These are phyloP conservation scores for Nudaria mundana DNA, from an alignment of 2,888 invertebrate genomes.

Conservation along the genomic window DNA sequence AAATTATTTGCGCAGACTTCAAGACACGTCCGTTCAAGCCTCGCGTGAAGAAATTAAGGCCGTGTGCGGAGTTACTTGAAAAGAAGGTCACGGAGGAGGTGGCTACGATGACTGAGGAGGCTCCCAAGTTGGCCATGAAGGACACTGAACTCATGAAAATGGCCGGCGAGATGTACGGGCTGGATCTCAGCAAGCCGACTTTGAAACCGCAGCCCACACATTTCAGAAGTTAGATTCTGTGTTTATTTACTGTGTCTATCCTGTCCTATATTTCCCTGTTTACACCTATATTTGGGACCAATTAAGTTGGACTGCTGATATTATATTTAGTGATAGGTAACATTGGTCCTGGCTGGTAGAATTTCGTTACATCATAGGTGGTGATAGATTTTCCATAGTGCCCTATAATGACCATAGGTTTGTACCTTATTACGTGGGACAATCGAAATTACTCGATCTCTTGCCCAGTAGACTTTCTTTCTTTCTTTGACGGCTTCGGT, in stretches of 20 bases:
- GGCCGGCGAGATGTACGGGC: constrained; percentile 60
- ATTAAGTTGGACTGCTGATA: too few species aligned
- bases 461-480: too few species aligned
- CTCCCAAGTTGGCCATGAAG: constrained; percentile 60
- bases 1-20: constrained; percentile 41
- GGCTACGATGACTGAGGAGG: constrained; percentile 18
- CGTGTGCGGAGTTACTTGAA: constrained; percentile 29
- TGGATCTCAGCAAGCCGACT: constrained; percentile 53
- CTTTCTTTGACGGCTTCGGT: too few species aligned
- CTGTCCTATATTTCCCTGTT: too few species aligned
- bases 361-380: too few species aligned
- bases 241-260: not conserved
- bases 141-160: constrained; percentile 72
- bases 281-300: too few species aligned
- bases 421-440: too few species aligned
- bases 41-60: constrained; percentile 48
- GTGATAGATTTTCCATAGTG: too few species aligned
- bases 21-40: constrained; percentile 63
- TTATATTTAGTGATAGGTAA: too few species aligned
- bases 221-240: constrained; percentile 55
- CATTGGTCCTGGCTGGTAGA: too few species aligned
- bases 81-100: constrained; percentile 30
- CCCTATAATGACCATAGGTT: too few species aligned
- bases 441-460: too few species aligned
- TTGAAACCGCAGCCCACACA: constrained; percentile 61